Base-by-base conservation (phyloP, 2,113 vertebrate genomes). In the Strix aluco region DNA sequence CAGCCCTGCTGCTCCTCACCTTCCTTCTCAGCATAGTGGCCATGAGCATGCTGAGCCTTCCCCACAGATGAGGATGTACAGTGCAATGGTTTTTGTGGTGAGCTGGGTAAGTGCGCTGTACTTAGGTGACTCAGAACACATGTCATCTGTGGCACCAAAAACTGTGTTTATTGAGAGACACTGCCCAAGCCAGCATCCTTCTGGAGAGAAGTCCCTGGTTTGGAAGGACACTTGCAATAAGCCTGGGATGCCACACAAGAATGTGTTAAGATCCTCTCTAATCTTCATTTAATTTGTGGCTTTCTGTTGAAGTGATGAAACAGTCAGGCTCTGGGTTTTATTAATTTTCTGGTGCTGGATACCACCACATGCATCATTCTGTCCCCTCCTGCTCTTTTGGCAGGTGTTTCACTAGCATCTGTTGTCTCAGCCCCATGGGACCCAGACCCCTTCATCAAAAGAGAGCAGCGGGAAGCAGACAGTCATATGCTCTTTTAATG, bases 361-460 rank as follows among this genome's bases (percentile, higher is more conserved):
- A 89, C 4, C 1, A 67, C 27, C 59, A 49, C 47, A 77, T 86
- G 57, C 57, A 82, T 89, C 20, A n/a, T 65, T 90, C 83, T 4
- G 2, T 86, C 22, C 73, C 36, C 59, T 95, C 49, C 59, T 88
- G 90, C 42, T 92, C 69, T 94, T 72, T 87, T 97, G 97, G 90
- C 96, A 94, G 92, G 84, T 94, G 93, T 65, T 96, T 97, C 59
- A 40, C 42, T n/a, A 88, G 47, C 90, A 88, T 96, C 79, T 95
- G 94, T 54, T 93, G 52, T 70, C 88, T 94, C 57, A 95, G 81
- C 51, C 75, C 20, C 71, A 67, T 88, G 92, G 58, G 74, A 94
- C 83, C 20, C 67, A 94, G 78, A 79, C 9, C 38, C 29, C 30
- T 90, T 90, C 84, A 90, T 92, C 90, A 92, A 93, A 96, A 81